Percentiles rank a stretch among this genome's conserved stretches.
phyloP scores from a whole-genome alignment of 2,888 invertebrate species.

The Eupithecia exiguata region DNA sequence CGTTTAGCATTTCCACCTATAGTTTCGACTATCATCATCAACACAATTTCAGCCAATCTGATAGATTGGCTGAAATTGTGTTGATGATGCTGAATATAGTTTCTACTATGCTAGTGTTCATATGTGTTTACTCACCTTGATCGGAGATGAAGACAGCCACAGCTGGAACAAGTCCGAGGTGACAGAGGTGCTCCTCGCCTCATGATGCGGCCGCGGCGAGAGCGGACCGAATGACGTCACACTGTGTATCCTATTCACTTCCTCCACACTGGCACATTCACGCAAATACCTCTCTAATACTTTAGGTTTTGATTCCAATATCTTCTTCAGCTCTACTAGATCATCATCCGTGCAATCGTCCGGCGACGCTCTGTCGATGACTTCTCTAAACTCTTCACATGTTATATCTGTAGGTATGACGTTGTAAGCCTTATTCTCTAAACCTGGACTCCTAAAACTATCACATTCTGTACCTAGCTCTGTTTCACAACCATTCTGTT shows the following conservation, averaged over 20 bases:
- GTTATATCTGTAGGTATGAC: constrained; percentile 67
- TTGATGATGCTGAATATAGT: not conserved
- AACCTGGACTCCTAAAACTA: constrained; percentile 70
- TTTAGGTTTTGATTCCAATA: constrained; percentile 84
- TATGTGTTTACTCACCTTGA: constrained; percentile 81
- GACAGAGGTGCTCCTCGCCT: constrained; percentile 88
- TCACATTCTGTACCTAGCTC: constrained; percentile 67
- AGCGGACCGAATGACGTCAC: constrained; percentile 81
- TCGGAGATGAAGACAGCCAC: constrained; percentile 91
- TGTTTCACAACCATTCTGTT: constrained; percentile 79
- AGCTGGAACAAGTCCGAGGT: constrained; percentile 93
- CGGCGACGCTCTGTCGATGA: constrained; percentile 72
- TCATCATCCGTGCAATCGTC: constrained; percentile 77
- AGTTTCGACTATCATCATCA: not conserved
- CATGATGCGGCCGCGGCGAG: constrained; percentile 77
- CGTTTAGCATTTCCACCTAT: not conserved
- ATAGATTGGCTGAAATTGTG: no score
- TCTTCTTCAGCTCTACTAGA: constrained; percentile 66
- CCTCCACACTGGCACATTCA: constrained; percentile 88
- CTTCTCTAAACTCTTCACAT: constrained; percentile 72
- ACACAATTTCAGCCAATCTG: not conserved
- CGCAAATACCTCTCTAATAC: constrained; percentile 90
- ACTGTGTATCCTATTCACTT: constrained; percentile 84
- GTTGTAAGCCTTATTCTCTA: constrained; percentile 75
- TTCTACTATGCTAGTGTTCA: not conserved